phyloP scores from a whole-genome alignment of 2,888 invertebrate genomes.

The Stegophylla sp. region DNA sequence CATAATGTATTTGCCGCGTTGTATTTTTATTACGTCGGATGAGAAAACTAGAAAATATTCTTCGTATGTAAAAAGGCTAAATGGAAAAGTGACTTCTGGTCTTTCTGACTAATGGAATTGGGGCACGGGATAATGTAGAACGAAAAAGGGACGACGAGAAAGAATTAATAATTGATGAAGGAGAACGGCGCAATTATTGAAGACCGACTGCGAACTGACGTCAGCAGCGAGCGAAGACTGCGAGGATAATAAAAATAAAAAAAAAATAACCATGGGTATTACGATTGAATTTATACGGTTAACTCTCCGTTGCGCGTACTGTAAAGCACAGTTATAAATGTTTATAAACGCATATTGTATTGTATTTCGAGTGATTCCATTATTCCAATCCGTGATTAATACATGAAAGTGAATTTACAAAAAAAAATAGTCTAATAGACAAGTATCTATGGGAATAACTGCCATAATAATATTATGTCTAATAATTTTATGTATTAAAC shows the following conservation, averaged over 20 bases:
- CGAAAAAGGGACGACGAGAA: slow-evolving; percentile 18
- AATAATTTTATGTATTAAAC: too few relatives aligned
- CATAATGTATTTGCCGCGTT: neutral
- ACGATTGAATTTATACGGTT: neutral
- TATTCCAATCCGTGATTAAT: neutral
- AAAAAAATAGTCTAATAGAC: too few relatives aligned
- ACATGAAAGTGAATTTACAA: neutral
- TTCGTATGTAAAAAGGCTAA: neutral
- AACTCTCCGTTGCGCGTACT: neutral
- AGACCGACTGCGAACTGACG: neutral
- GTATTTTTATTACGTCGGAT: neutral
- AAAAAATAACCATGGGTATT: neutral
- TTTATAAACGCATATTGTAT: neutral
- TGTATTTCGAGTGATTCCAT: neutral
- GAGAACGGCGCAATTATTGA: neutral
- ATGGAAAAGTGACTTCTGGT: neutral
- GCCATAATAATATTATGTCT: too few relatives aligned
- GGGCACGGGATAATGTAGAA: neutral
- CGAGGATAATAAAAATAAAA: neutral
- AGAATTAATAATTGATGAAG: slow-evolving; percentile 31
- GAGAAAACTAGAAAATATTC: neutral
- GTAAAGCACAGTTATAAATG: neutral
- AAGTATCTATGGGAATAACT: too few relatives aligned
- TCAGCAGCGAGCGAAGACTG: neutral
- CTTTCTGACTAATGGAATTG: neutral